Conservation (phyloP, 2,797 vertebrate species). For the Pipistrellus nathusii region DNA sequence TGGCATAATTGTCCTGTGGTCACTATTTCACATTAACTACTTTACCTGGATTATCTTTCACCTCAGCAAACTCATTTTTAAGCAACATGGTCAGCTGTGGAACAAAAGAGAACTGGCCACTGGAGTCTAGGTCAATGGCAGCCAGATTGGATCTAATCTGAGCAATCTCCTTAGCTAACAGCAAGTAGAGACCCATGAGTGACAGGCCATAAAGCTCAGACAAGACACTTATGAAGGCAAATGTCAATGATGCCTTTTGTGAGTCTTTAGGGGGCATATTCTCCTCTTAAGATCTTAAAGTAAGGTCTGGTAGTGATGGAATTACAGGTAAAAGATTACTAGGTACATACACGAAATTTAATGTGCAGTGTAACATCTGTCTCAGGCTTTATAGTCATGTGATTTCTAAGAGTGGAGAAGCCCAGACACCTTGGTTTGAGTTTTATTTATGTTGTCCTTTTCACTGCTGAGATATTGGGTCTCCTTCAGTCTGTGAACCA, state of each 20-base stretch:
- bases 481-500: not conserved
- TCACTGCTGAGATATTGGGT: not conserved
- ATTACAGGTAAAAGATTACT: not conserved
- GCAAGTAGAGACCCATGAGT: not conserved
- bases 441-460: slow-evolving; percentile 33
- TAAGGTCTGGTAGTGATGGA: not conserved
- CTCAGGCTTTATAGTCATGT: not conserved
- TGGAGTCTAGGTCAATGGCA: not conserved
- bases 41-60: slow-evolving; percentile 61
- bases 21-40: slow-evolving; percentile 49
- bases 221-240: not conserved
- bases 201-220: not conserved
- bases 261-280: not conserved
- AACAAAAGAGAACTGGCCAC: slow-evolving; percentile 20
- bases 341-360: not conserved
- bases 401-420: not conserved
- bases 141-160: not conserved
- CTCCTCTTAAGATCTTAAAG: slow-evolving; percentile 15
- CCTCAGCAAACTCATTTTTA: slow-evolving; percentile 47
- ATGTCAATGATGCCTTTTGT: not conserved
- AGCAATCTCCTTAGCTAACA: not conserved
- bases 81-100: slow-evolving; percentile 21
- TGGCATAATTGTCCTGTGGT: slow-evolving; percentile 58
- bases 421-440: not conserved
- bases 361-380: not conserved